phyloP scores from a whole-genome alignment of 2,888 invertebrate species.

The Unio delphinus region DNA sequence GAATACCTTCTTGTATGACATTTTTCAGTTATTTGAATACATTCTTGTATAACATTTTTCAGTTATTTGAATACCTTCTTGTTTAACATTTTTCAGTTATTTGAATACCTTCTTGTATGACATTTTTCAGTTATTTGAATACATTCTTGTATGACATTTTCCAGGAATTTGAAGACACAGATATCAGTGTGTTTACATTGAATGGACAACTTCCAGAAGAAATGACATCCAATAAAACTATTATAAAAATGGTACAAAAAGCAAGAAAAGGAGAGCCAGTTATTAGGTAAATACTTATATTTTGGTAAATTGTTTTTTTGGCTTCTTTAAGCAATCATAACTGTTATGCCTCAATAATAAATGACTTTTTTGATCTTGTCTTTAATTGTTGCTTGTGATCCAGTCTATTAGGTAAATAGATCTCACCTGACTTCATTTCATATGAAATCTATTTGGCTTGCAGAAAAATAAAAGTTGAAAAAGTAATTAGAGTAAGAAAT shows the following conservation, averaged over 20 bases:
- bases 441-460: no score
- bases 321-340: no score
- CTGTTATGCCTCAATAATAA: no score
- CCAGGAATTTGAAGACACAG: conserved; percentile 46
- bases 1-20: background rate
- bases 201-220: conserved; percentile 64
- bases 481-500: no score
- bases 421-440: no score
- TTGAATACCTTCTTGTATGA: background rate
- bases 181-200: conserved; percentile 57
- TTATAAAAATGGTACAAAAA: conserved; percentile 47
- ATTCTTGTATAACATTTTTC: background rate
- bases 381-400: no score
- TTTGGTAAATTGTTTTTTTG: no score
- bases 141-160: conserved; percentile 5
- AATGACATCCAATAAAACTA: conserved; percentile 48
- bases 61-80: background rate
- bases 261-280: conserved; percentile 39
- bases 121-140: no score
- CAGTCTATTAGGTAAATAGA: no score
- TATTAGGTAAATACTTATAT: conserved; percentile 3
- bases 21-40: no score
- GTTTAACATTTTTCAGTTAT: background rate
- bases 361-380: no score
- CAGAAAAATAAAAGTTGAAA: no score